phyloP scores from a whole-genome alignment of 2,113 vertebrate species.

The Solea solea region DNA sequence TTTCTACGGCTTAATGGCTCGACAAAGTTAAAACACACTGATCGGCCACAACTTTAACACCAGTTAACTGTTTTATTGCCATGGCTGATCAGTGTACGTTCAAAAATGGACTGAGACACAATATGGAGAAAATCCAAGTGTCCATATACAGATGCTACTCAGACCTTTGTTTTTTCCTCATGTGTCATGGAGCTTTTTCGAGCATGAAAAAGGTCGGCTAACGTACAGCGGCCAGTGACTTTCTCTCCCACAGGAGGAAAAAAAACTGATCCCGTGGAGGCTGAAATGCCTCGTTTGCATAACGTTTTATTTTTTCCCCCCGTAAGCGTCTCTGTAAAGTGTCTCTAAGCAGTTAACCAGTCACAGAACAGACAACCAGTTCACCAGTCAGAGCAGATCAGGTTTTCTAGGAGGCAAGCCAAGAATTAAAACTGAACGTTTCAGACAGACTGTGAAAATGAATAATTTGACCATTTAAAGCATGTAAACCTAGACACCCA shows the following conservation, averaged over 20 bases:
- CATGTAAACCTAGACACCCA: slow-evolving; percentile 1
- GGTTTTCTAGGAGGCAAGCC: neutral
- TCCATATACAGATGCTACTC: neutral
- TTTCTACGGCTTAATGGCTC: too few species aligned
- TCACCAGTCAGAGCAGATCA: neutral
- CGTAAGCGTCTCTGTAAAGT: neutral
- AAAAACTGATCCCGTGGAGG: neutral
- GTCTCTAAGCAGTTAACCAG: slow-evolving; percentile 5
- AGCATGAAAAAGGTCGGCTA: too few species aligned
- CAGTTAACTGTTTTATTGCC: too few species aligned
- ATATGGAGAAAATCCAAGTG: neutral
- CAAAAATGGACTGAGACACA: neutral
- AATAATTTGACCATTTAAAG: neutral
- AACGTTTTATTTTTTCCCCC: neutral
- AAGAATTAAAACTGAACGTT: neutral
- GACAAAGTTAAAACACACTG: too few species aligned
- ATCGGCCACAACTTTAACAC: too few species aligned
- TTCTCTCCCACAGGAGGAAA: neutral
- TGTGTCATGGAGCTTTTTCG: too few species aligned
- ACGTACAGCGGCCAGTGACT: too few species aligned
- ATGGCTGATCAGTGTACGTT: too few species aligned
- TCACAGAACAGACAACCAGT: neutral
- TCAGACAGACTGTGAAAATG: neutral
- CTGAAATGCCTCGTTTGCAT: neutral
- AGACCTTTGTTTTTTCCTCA: too few species aligned